These are phyloP conservation scores for Gari tellinella DNA, from an alignment of 2,888 invertebrate genomes.

Conservation along the genomic window DNA sequence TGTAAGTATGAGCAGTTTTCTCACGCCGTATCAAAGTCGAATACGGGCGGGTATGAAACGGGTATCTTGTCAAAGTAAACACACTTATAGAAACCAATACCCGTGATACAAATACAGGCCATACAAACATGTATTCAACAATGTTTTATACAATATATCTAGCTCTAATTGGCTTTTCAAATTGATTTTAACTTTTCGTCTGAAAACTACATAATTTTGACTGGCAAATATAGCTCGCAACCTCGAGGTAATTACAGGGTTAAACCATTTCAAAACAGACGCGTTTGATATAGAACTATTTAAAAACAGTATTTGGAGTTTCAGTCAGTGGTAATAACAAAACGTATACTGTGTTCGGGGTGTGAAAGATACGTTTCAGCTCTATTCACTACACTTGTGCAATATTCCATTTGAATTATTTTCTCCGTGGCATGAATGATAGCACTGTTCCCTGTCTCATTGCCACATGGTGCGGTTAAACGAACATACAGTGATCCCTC, in stretches of 20 bases:
- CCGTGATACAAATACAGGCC: slow-evolving; percentile 7
- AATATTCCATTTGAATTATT: too few relatives aligned
- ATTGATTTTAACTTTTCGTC: slow-evolving; percentile 12
- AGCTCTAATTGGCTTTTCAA: slow-evolving; percentile 23
- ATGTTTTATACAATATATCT: slow-evolving; percentile 9
- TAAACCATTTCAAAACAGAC: slow-evolving; percentile 15
- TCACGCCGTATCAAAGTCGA: slow-evolving; percentile 11
- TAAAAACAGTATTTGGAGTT: too few relatives aligned
- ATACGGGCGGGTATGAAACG: background rate
- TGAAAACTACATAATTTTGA: slow-evolving; percentile 20
- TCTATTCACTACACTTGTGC: too few relatives aligned
- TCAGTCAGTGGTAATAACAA: too few relatives aligned
- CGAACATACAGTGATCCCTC: too few relatives aligned
- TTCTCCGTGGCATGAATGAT: too few relatives aligned
- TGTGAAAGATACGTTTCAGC: too few relatives aligned
- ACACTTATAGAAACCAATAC: slow-evolving; percentile 22
- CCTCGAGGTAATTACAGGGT: background rate
- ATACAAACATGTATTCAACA: slow-evolving; percentile 18
- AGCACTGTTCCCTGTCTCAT: too few relatives aligned
- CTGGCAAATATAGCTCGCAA: slow-evolving; percentile 11
- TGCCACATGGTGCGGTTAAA: too few relatives aligned
- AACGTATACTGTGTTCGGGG: too few relatives aligned
- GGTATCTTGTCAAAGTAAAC: slow-evolving; percentile 28
- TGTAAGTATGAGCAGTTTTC: slow-evolving; percentile 13
- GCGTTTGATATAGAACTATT: too few relatives aligned